Conservation (phyloP, 2,888 invertebrate species). For the Metacarcinus magister region DNA sequence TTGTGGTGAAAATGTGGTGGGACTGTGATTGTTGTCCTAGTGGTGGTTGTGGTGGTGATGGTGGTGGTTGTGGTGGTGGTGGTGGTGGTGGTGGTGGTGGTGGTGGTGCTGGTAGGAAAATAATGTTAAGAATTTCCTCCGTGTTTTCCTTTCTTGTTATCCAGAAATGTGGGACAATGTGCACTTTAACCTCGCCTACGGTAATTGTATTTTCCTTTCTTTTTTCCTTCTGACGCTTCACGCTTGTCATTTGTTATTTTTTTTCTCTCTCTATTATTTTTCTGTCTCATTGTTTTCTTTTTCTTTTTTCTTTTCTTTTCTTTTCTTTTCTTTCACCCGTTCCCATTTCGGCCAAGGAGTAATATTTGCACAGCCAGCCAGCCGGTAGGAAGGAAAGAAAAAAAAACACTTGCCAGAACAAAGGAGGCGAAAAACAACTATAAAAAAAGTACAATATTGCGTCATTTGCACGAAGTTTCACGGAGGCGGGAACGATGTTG, state of each 20-base stretch:
- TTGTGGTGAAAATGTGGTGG: background rate
- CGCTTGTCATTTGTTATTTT: background rate
- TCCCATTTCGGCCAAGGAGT: background rate
- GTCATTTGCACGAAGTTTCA: background rate
- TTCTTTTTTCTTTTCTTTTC: background rate
- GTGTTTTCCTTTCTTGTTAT: background rate
- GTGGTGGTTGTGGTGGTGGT: background rate
- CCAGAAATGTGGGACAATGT: background rate
- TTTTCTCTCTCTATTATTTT: background rate
- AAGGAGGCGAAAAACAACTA: background rate
- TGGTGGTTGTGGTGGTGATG: no score
- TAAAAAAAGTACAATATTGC: background rate
- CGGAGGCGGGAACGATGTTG: background rate
- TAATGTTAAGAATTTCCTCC: background rate
- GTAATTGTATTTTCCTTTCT: slow-evolving; percentile 31
- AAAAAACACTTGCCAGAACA: background rate
- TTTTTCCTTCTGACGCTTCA: background rate
- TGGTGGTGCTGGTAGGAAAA: background rate
- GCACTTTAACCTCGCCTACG: background rate
- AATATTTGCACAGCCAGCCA: slow-evolving; percentile 4
- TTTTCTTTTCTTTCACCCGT: background rate
- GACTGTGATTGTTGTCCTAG: background rate
- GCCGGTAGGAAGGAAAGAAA: background rate
- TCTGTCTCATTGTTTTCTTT: background rate
- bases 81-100: slow-evolving; percentile 6